Conservation (phyloP, 2,888 invertebrate species). For the Autographa pulchrina region DNA sequence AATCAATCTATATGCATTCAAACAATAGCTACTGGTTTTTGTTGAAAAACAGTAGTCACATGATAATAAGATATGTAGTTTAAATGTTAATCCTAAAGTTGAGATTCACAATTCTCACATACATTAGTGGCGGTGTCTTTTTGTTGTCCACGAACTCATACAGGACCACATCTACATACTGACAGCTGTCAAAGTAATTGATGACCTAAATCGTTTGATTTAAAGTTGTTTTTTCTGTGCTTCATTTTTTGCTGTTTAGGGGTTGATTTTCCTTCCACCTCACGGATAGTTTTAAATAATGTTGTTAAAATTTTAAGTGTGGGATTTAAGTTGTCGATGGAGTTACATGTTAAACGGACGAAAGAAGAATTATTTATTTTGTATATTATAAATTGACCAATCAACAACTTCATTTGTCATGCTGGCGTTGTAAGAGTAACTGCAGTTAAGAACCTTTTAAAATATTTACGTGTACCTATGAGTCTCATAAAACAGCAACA, state of each 20-base stretch:
- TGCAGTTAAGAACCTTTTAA: no score
- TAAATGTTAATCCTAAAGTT: constrained; percentile 70
- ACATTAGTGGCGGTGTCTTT: constrained; percentile 73
- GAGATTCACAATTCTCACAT: constrained; percentile 73
- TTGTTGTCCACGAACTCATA: constrained; percentile 54
- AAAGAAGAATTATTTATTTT: background rate
- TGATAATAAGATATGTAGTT: constrained; percentile 70
- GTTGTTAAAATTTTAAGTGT: constrained; percentile 31
- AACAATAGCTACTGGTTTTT: constrained; percentile 67
- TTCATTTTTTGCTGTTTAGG: constrained; percentile 13
- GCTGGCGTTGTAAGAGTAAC: no score
- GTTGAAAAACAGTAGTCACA: constrained; percentile 71
- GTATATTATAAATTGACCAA: background rate
- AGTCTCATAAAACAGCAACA: no score
- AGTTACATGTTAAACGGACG: background rate
- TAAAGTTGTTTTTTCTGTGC: constrained; percentile 33
- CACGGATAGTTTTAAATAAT: constrained; percentile 39
- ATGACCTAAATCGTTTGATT: background rate
- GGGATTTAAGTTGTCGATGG: constrained; percentile 28
- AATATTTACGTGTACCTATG: no score
- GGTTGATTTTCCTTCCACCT: constrained; percentile 53
- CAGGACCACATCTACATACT: constrained; percentile 23
- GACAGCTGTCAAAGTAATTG: constrained; percentile 28
- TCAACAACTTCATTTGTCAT: background rate
- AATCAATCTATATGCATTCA: constrained; percentile 66